A percentile compares a stretch with the other conserved stretches of the same genome.
These are phyloP conservation scores for Pedicia rivosa DNA, from an alignment of 2,888 invertebrate genomes.

Conservation along the genomic window DNA sequence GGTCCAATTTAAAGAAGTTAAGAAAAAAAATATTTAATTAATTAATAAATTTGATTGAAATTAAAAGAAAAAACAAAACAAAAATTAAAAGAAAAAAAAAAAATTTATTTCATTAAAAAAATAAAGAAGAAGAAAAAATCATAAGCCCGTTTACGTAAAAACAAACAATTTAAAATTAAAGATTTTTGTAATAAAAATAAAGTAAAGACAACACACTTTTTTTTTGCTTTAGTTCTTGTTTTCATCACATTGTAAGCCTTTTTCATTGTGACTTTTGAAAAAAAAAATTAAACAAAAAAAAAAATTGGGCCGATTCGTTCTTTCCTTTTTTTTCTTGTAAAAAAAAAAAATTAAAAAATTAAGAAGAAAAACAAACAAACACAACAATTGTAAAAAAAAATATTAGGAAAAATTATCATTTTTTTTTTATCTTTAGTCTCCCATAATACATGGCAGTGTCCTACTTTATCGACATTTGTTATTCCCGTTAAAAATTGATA, in stretches of 20 bases:
- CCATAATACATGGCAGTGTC: no score
- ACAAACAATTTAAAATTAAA: constrained; percentile 1
- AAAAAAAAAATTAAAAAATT: constrained; percentile 7
- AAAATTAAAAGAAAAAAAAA: constrained; percentile 1
- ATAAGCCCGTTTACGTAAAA: no score
- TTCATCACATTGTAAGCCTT: constrained; percentile 5
- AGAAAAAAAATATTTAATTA: constrained; percentile 4
- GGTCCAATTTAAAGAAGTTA: not conserved
- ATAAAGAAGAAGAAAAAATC: no score
- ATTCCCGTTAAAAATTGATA: no score
- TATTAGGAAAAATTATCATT: no score
- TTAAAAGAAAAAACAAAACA: not conserved
- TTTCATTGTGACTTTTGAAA: constrained; percentile 4
- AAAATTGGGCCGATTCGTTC: no score
- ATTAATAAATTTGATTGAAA: constrained; percentile 1
- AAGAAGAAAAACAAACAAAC: no score
- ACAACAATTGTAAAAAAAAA: no score
- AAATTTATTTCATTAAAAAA: constrained; percentile 1
- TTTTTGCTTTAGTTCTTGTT: constrained; percentile 3
- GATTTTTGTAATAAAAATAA: constrained; percentile 2
- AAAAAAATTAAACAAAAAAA: constrained; percentile 7
- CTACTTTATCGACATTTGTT: no score
- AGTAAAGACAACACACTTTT: no score
- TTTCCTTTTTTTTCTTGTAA: no score
- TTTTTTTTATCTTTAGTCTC: no score